Evolutionary conservation across 2,113 vertebrate genomes (phyloP).

Genomic region (Tylochromis polylepis): DNA sequence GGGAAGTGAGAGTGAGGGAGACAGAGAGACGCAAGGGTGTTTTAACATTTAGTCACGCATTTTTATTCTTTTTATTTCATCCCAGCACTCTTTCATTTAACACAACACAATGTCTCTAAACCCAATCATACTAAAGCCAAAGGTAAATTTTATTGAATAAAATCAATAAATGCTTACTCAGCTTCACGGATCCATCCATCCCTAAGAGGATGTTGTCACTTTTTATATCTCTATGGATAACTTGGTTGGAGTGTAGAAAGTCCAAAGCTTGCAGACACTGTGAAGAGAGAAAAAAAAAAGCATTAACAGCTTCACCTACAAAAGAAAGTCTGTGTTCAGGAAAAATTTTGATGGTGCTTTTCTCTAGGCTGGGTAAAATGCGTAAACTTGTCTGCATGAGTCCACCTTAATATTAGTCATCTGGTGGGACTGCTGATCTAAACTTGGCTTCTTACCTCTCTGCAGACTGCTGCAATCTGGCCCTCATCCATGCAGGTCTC

Average conservation of each 20-base stretch:
- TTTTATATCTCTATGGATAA: constrained; percentile 98
- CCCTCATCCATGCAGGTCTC: constrained; percentile 99
- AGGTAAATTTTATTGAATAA: background rate
- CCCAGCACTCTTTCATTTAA: background rate
- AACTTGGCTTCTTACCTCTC: constrained; percentile 82
- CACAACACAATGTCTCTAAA: background rate
- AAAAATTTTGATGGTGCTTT: background rate
- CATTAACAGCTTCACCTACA: background rate
- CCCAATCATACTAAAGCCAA: background rate
- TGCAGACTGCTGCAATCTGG: constrained; percentile 97
- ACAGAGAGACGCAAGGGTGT: background rate
- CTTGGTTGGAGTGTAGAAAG: constrained; percentile 97
- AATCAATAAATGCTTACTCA: constrained; percentile 79
- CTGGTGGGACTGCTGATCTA: background rate
- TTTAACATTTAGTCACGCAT: background rate
- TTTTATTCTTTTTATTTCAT: background rate
- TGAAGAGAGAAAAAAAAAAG: background rate
- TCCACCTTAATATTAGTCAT: background rate
- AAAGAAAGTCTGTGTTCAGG: background rate
- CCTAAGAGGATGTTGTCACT: constrained; percentile 98
- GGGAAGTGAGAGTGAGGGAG: background rate
- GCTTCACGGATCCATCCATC: constrained; percentile 97
- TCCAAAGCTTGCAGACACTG: constrained; percentile 98
- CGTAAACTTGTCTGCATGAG: background rate
- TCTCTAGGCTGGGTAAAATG: background rate